Base-by-base conservation (phyloP, 1,140 invertebrate genomes). In the Aethina tumida region DNA sequence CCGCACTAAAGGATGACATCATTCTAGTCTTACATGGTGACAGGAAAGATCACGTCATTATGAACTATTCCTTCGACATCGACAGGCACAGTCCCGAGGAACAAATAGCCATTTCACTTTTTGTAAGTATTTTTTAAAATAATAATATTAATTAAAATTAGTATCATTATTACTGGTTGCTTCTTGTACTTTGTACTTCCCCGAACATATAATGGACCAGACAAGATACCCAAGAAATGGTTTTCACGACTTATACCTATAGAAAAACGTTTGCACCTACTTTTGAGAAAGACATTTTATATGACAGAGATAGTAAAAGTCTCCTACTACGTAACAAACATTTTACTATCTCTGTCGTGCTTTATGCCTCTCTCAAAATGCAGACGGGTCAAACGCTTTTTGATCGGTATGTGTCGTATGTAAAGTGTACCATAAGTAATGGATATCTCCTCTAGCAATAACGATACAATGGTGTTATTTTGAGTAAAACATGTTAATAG, bases 1-100 rank as follows among this genome's bases (percentile, higher is more conserved):
- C 81, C 1, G 84, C 85, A 5, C 65, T 90, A 4, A 88, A 89
- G 50, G 89, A 94, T 48, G 90, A 94, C 60, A 79, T 93, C 29
- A 87, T 93, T 54, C 70, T 94, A 15, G 64, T 94, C 32, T 61
- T 94, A 36, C 90, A 94, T 64, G 88, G 92, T 65, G 90, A 94
- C 63, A 70, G 89, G 39, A 70, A 81, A 35, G 85, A 89, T 48
- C 90, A 94, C 60, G 75, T 84, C 25, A 69, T 94, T 26, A 92
- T 94, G 82, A 86, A 86, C 60, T 92, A 84, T 60, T 84, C 87
- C 10, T 77, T 79, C 53, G 75, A 80, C 52, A 79, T 94, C 41
- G 90, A 95, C 59, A 68, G 75, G 50, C 69, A 84, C 47, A 72
- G 78, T n/a, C 51, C 68, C 0, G 72, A 79, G 35, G 85, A 91